These are phyloP conservation scores for Drosophila histrio DNA, from an alignment of 2,888 invertebrate genomes.

Conservation along the genomic window DNA sequence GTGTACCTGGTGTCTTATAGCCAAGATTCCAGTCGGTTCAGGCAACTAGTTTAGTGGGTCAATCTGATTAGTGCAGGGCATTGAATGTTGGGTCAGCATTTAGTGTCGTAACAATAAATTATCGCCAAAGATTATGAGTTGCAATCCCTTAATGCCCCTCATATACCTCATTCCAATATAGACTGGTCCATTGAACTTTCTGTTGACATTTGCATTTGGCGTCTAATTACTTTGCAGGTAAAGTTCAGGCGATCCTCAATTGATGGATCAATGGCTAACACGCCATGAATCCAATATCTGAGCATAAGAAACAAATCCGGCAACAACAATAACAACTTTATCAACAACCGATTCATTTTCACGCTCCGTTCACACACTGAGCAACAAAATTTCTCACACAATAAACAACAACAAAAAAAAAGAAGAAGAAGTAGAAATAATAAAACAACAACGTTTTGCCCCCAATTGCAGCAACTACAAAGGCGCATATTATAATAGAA, in stretches of 20 bases:
- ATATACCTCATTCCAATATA: not conserved
- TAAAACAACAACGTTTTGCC: constrained; percentile 21
- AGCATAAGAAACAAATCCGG: not conserved
- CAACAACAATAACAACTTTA: constrained; percentile 45
- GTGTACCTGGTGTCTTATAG: constrained; percentile 4
- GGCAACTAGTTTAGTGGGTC: constrained; percentile 74
- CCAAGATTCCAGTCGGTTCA: constrained; percentile 17
- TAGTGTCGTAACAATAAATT: constrained; percentile 78
- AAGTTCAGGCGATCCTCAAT: constrained; percentile 62
- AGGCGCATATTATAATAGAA: constrained; percentile 67
- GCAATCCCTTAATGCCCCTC: constrained; percentile 7
- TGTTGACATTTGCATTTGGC: constrained; percentile 70
- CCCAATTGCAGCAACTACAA: constrained; percentile 36
- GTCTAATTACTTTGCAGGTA: constrained; percentile 64
- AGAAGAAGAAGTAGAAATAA: not conserved
- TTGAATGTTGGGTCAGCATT: constrained; percentile 46
- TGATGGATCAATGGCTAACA: constrained; percentile 69
- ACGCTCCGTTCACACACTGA: constrained; percentile 68
- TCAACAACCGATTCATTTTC: constrained; percentile 52
- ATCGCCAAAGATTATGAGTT: constrained; percentile 74
- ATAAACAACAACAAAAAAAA: constrained; percentile 18
- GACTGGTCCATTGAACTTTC: constrained; percentile 64
- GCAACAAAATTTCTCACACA: constrained; percentile 66
- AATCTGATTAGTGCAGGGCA: constrained; percentile 69
- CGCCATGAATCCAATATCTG: constrained; percentile 48